Evolutionary conservation across 2,113 vertebrate genomes (phyloP).

Genomic region (Mugil cephalus): DNA sequence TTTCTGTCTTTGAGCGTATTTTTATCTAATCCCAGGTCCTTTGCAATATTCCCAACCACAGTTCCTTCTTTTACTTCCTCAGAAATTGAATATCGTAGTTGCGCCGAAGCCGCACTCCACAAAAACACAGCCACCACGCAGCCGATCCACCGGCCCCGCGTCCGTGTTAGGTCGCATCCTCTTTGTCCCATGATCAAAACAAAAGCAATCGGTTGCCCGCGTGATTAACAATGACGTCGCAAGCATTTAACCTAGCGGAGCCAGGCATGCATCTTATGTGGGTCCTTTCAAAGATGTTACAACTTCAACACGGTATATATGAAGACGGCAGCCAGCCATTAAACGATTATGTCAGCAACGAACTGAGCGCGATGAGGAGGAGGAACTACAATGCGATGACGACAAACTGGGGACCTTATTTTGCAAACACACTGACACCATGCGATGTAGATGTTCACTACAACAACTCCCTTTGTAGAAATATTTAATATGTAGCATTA

Average conservation of each 20-base stretch:
- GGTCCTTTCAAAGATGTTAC: background rate
- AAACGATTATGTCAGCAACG: fast-evolving
- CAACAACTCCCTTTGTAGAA: background rate
- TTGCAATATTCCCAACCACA: conserved; percentile 75
- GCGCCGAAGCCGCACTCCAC: conserved; percentile 59
- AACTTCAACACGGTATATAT: fast-evolving
- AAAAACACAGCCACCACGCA: conserved; percentile 49
- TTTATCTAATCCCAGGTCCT: conserved; percentile 78
- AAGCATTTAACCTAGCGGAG: conserved; percentile 24
- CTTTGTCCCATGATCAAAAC: conserved; percentile 74
- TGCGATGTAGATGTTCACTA: conserved; percentile 11
- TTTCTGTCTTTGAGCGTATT: conserved; percentile 58
- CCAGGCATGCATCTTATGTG: fast-evolving
- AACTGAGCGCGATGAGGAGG: background rate
- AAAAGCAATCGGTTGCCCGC: background rate
- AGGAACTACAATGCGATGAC: conserved; percentile 22
- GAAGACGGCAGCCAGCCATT: fast-evolving
- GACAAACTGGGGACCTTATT: fast-evolving
- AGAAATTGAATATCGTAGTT: conserved; percentile 76
- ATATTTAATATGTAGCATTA: no score
- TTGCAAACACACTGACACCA: conserved; percentile 63
- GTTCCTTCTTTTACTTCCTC: conserved; percentile 76
- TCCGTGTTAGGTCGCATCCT: background rate
- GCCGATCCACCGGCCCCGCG: background rate
- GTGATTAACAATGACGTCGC: background rate